These are phyloP conservation scores for Percopsis omiscomaycus DNA, from an alignment of 2,797 vertebrate species.

Conservation along the genomic window DNA sequence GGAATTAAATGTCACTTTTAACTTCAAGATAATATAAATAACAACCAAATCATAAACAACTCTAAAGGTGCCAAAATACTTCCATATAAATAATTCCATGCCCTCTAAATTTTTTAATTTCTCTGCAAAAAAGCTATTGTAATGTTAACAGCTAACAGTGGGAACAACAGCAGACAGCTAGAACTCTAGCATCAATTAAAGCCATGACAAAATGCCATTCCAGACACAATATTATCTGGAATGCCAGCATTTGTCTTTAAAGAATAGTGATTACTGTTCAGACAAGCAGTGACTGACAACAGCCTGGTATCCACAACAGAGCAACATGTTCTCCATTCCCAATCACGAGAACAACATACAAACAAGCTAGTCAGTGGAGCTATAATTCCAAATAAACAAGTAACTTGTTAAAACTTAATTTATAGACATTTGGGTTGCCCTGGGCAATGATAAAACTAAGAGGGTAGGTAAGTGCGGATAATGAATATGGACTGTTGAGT, in stretches of 20 bases:
- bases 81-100: not conserved
- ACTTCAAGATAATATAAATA: constrained; percentile 16
- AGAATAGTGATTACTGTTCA: constrained; percentile 20
- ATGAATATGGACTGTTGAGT: not conserved
- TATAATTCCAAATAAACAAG: constrained; percentile 6
- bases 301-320: not conserved
- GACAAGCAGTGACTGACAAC: not conserved
- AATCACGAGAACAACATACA: not conserved
- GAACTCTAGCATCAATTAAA: constrained; percentile 14
- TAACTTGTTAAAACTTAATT: not conserved
- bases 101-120: constrained; percentile 5
- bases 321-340: not conserved
- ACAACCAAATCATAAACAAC: constrained; percentile 4
- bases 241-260: constrained; percentile 1
- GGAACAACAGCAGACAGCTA: constrained; percentile 19
- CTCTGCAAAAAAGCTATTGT: constrained; percentile 1
- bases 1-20: constrained; percentile 4
- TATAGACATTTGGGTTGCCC: not conserved
- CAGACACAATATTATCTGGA: constrained; percentile 5
- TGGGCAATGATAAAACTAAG: not conserved
- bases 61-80: constrained; percentile 23
- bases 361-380: not conserved
- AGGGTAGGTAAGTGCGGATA: not conserved
- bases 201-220: not conserved
- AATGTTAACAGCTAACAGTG: not conserved